Conservation (phyloP, 2,888 invertebrate species). For the Urechis unicinctus region DNA sequence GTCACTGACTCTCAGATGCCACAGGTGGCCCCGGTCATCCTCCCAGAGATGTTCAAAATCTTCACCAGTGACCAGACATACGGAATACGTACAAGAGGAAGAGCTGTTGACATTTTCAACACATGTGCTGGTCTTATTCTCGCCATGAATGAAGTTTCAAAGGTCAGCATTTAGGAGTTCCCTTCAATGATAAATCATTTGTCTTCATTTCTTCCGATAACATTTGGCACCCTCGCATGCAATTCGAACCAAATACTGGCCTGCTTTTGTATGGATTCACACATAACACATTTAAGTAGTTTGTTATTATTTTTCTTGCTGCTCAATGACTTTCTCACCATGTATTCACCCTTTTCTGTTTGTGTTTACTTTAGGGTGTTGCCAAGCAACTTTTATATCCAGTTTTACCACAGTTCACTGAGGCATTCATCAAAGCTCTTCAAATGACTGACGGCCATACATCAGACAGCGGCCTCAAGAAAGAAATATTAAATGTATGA, state of each 20-base stretch:
- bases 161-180: too few relatives aligned
- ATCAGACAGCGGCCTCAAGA: conserved; percentile 61
- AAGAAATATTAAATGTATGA: conserved; percentile 58
- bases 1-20: conserved; percentile 62
- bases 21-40: conserved; percentile 62
- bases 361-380: conserved; percentile 28
- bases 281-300: too few relatives aligned
- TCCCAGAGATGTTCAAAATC: conserved; percentile 66
- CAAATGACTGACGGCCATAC: conserved; percentile 56
- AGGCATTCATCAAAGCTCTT: conserved; percentile 58
- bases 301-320: too few relatives aligned
- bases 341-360: not conserved
- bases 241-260: too few relatives aligned
- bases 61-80: conserved; percentile 60
- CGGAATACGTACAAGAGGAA: conserved; percentile 58
- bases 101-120: conserved; percentile 65
- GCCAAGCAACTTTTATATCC: conserved; percentile 61
- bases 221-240: too few relatives aligned
- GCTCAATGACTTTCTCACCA: not conserved
- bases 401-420: conserved; percentile 63
- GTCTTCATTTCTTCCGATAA: too few relatives aligned
- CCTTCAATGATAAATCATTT: too few relatives aligned
- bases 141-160: conserved; percentile 55
- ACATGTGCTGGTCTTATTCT: conserved; percentile 58
- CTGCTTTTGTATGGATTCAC: too few relatives aligned